phyloP scores from a whole-genome alignment of 2,888 invertebrate genomes.

The Rhamphomyia laevipes region DNA sequence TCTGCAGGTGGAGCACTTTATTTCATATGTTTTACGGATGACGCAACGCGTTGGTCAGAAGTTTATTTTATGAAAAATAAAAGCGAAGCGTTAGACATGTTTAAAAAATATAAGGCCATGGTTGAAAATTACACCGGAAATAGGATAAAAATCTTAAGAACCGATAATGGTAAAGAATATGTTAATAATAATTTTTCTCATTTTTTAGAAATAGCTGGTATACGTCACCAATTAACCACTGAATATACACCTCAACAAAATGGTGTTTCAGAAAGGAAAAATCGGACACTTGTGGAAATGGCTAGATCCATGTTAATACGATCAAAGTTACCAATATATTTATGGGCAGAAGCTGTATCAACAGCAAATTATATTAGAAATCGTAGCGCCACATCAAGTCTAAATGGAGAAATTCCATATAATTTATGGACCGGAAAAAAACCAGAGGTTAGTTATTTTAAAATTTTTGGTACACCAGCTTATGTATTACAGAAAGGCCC shows the following conservation, averaged over 20 bases:
- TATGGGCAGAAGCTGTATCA: not conserved
- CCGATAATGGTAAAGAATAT: no score
- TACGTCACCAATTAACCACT: conserved; percentile 1
- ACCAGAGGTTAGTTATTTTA: not conserved
- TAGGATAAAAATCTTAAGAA: no score
- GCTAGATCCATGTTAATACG: not conserved
- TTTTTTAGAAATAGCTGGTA: not conserved
- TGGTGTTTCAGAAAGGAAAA: conserved; percentile 1
- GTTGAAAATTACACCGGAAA: no score
- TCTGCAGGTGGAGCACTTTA: not conserved
- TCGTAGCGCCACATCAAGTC: not conserved
- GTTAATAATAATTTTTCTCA: no score
- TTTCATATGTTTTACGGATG: not conserved
- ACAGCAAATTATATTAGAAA: not conserved
- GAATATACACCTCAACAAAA: conserved; percentile 5
- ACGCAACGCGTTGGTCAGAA: not conserved
- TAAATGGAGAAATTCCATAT: not conserved
- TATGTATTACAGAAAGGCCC: not conserved
- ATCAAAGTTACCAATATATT: not conserved
- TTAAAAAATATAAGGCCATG: no score
- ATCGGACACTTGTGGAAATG: conserved; percentile 1
- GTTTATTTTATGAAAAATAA: not conserved
- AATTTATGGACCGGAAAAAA: not conserved
- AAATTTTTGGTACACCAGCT: not conserved
- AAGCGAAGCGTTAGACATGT: no score